Evolutionary conservation across 2,888 invertebrate genomes (phyloP).

Genomic region (Mesorhabditis sp.): DNA sequence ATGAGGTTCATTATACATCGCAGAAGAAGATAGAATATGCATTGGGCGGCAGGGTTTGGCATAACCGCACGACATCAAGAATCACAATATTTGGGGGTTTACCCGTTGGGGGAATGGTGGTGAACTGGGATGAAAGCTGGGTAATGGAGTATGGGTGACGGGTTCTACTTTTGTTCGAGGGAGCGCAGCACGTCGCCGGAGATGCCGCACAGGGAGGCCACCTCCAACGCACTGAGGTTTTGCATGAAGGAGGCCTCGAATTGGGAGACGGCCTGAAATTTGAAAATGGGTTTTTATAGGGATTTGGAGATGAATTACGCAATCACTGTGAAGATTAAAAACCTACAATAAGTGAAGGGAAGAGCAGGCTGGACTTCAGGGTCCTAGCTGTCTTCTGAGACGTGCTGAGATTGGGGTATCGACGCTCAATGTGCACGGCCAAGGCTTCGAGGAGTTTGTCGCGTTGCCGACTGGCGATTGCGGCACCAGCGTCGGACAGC

Average conservation of each 20-base stretch:
- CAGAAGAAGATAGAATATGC: no score
- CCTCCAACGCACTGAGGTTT: conserved; percentile 30
- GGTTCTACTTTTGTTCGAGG: background rate
- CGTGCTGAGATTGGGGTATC: conserved; percentile 27
- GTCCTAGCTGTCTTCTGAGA: conserved; percentile 30
- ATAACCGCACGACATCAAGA: no score
- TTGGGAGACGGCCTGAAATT: conserved; percentile 39
- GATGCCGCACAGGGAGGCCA: conserved; percentile 29
- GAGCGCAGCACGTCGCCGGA: background rate
- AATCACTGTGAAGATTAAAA: background rate
- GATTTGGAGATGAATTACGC: background rate
- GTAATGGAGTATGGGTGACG: background rate
- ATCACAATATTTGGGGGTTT: no score
- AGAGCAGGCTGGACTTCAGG: conserved; percentile 32
- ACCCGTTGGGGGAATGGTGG: no score
- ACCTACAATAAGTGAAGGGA: conserved; percentile 41
- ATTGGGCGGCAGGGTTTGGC: no score
- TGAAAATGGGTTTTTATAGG: background rate
- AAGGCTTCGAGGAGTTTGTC: conserved; percentile 34
- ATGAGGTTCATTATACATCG: no score
- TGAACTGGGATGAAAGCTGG: background rate
- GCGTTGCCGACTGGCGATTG: conserved; percentile 20
- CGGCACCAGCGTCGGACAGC: conserved; percentile 25
- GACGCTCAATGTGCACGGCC: conserved; percentile 27
- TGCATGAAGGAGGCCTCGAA: conserved; percentile 36